These are phyloP conservation scores for Solen grandis DNA, from an alignment of 1,140 invertebrate genomes.

Conservation along the genomic window DNA sequence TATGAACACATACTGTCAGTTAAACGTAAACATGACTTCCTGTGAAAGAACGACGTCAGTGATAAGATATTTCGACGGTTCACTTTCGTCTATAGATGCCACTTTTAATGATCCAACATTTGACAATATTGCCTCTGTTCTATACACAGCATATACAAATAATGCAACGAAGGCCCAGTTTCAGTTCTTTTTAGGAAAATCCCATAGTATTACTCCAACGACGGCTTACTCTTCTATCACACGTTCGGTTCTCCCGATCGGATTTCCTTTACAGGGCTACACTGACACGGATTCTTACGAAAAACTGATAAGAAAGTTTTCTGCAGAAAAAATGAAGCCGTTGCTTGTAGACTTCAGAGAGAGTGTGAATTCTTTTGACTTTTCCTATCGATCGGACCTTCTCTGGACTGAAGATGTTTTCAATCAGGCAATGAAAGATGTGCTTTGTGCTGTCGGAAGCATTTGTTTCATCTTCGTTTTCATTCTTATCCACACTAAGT, in stretches of 20 bases:
- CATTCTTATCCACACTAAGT: constrained; percentile 66
- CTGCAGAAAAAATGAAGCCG: constrained; percentile 16
- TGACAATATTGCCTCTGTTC: constrained; percentile 52
- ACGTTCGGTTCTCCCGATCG: constrained; percentile 12
- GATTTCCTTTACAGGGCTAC: constrained; percentile 37
- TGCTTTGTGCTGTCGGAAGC: constrained; percentile 63
- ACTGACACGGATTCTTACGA: background rate
- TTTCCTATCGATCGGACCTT: constrained; percentile 27
- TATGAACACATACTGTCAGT: constrained; percentile 52
- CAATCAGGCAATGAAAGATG: constrained; percentile 60
- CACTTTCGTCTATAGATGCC: constrained; percentile 32
- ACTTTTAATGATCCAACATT: constrained; percentile 61
- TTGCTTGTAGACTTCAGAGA: background rate
- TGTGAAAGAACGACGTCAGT: constrained; percentile 54
- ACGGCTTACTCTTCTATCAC: constrained; percentile 28
- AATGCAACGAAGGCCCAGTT: constrained; percentile 35
- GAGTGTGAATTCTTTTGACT: constrained; percentile 18
- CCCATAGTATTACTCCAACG: constrained; percentile 15
- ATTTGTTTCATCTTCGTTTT: constrained; percentile 69
- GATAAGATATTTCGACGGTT: constrained; percentile 63
- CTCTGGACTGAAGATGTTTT: constrained; percentile 44
- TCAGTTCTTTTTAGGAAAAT: constrained; percentile 51
- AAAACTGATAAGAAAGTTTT: constrained; percentile 5
- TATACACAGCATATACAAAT: constrained; percentile 51
- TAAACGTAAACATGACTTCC: background rate